Percentiles rank a stretch among this genome's conserved stretches.
phyloP scores from a whole-genome alignment of 2,888 invertebrate genomes.

The Stictocephala bisonia region DNA sequence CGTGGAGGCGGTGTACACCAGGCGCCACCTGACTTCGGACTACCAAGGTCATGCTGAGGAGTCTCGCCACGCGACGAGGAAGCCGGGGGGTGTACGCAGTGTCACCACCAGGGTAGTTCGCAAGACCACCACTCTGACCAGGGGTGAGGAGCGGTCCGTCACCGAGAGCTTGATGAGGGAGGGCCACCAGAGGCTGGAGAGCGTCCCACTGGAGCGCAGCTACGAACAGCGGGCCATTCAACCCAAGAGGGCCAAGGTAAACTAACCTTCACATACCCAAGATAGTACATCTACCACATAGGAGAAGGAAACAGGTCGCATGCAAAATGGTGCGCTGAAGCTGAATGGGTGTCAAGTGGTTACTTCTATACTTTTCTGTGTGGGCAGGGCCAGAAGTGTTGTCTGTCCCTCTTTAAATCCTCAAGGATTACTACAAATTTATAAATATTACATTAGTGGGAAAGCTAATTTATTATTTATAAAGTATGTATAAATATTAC shows the following conservation, averaged over 20 bases:
- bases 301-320: no score
- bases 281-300: no score
- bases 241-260: conserved; percentile 83
- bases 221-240: conserved; percentile 66
- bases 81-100: conserved; percentile 73
- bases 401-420: no score
- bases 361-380: no score
- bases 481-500: no score
- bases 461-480: no score
- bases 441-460: no score
- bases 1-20: conserved; percentile 83
- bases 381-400: no score
- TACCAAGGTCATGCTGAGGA: conserved; percentile 71
- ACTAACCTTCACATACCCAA: no score
- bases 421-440: no score
- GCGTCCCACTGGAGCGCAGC: conserved; percentile 56
- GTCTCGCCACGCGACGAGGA: conserved; percentile 26
- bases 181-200: conserved; percentile 63
- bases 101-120: conserved; percentile 88
- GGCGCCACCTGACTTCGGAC: conserved; percentile 85
- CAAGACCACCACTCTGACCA: conserved; percentile 88
- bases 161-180: conserved; percentile 76
- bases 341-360: no score
- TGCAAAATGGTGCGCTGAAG: no score
- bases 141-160: conserved; percentile 84